Conservation (phyloP, 2,888 invertebrate genomes). For the Chelonus formosanus region DNA sequence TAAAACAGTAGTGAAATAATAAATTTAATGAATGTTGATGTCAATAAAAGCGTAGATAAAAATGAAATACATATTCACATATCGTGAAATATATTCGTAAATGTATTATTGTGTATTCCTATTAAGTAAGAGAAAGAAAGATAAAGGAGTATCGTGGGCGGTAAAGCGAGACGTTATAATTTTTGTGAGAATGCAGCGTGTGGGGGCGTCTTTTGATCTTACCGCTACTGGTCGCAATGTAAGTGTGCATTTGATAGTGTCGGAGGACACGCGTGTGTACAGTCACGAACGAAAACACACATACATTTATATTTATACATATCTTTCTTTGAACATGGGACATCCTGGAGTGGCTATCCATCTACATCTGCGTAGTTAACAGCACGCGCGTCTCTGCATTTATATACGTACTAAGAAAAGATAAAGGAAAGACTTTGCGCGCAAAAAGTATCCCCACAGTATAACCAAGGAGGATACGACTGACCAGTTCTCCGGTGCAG, state of each 20-base stretch:
- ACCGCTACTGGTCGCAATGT: conserved; percentile 36
- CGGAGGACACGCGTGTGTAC: conserved; percentile 9
- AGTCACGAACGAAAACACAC: conserved; percentile 11
- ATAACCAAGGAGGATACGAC: conserved; percentile 10
- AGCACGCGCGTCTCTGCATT: conserved; percentile 42
- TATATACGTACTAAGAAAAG: conserved; percentile 29
- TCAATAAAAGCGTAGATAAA: conserved; percentile 9
- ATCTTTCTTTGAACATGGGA: conserved; percentile 16
- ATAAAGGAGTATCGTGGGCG: conserved; percentile 25
- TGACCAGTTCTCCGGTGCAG: conserved; percentile 15
- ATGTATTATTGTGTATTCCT: conserved; percentile 13
- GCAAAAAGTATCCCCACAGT: conserved; percentile 27
- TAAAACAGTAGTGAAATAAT: too few relatives aligned
- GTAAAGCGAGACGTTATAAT: conserved; percentile 45
- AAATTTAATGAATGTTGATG: too few relatives aligned
- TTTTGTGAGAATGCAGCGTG: conserved; percentile 41
- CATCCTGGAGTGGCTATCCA: conserved; percentile 32
- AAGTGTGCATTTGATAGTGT: conserved; percentile 14
- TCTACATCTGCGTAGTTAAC: conserved; percentile 45
- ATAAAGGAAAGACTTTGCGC: conserved; percentile 24
- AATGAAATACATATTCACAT: conserved; percentile 13
- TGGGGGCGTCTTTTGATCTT: conserved; percentile 48
- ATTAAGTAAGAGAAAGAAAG: conserved; percentile 22
- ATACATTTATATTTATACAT: conserved; percentile 11
- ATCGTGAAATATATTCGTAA: conserved; percentile 17